phyloP scores from a whole-genome alignment of 2,797 vertebrate species.

The Pelodytes ibericus region DNA sequence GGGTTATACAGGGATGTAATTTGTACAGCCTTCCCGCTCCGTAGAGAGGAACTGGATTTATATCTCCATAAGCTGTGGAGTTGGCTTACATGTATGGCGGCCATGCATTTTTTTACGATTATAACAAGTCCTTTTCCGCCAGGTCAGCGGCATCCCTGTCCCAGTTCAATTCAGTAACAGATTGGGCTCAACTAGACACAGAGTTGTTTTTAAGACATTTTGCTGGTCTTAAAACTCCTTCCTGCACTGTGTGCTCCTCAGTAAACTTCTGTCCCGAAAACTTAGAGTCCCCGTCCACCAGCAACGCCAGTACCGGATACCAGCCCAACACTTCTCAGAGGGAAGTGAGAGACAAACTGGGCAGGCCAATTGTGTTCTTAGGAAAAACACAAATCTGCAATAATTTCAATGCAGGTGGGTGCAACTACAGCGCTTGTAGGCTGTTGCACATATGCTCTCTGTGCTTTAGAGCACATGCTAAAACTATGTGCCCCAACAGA shows the following conservation, averaged over 20 bases:
- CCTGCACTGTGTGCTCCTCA: no score
- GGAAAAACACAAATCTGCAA: neutral
- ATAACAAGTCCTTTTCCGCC: neutral
- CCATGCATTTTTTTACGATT: neutral
- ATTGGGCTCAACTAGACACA: neutral
- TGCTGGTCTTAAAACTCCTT: no score
- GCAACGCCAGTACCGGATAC: no score
- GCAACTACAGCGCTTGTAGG: neutral
- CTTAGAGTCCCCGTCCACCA: no score
- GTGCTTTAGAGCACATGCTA: neutral
- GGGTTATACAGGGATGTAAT: neutral
- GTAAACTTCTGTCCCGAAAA: no score
- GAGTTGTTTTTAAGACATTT: neutral
- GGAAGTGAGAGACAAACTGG: no score
- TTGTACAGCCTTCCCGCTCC: neutral
- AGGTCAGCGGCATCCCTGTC: neutral
- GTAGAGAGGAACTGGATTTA: neutral
- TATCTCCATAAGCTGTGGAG: neutral
- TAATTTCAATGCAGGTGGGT: neutral
- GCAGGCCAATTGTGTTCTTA: neutral
- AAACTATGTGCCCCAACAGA: neutral
- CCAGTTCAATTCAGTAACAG: neutral
- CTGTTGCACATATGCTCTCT: no score
- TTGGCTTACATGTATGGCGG: neutral
- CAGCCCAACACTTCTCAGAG: no score